These are phyloP conservation scores for Trichopoda pennipes DNA, from an alignment of 2,888 invertebrate species.

Conservation along the genomic window DNA sequence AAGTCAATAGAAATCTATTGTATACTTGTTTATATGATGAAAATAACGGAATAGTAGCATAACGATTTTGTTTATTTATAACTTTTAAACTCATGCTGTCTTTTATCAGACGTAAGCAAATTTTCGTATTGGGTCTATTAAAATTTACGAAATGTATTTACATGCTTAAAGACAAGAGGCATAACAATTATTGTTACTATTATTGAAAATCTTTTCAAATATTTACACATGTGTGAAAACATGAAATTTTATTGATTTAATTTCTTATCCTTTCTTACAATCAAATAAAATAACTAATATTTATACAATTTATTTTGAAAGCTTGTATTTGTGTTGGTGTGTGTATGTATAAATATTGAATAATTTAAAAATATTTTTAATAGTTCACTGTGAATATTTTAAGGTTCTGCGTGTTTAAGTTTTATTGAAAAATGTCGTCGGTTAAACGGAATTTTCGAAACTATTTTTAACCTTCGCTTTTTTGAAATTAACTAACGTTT, in stretches of 20 bases:
- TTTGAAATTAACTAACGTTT: constrained; percentile 16
- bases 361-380: no score
- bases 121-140: no score
- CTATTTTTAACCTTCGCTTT: constrained; percentile 34
- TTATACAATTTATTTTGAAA: neutral
- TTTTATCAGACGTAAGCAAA: no score
- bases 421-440: constrained; percentile 54
- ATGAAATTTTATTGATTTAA: constrained; percentile 15
- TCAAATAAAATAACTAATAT: neutral
- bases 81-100: no score
- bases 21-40: no score
- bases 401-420: neutral
- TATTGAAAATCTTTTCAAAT: constrained; percentile 28
- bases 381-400: neutral
- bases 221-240: constrained; percentile 7
- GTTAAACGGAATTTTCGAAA: constrained; percentile 10
- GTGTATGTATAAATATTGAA: no score
- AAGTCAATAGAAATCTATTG: no score
- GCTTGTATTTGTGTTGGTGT: no score
- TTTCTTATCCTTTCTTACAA: neutral
- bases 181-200: constrained; percentile 36
- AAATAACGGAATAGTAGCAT: no score
- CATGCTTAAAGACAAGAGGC: neutral
- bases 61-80: no score
- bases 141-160: no score